These are phyloP conservation scores for Thereva nobilitata DNA, from an alignment of 2,888 invertebrate genomes.

Conservation along the genomic window DNA sequence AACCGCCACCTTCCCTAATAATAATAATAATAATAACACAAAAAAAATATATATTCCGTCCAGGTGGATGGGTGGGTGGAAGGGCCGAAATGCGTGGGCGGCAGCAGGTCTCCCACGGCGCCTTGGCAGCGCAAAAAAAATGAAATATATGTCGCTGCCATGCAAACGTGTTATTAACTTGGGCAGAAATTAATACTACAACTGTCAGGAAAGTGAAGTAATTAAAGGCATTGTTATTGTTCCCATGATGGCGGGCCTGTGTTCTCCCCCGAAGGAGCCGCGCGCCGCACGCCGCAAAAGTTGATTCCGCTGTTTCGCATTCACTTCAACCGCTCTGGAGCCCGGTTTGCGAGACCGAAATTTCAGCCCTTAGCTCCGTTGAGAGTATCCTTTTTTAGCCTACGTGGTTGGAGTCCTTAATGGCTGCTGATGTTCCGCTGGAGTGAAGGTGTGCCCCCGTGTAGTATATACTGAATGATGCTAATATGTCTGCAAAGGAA, in stretches of 20 bases:
- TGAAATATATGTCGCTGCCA: conserved; percentile 39
- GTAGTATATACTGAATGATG: too few species aligned
- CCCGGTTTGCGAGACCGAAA: conserved; percentile 6
- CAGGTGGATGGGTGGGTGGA: too few species aligned
- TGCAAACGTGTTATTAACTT: conserved; percentile 40
- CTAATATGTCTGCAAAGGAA: too few species aligned
- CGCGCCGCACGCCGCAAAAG: background rate
- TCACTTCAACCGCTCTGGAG: background rate
- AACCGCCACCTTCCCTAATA: too few species aligned
- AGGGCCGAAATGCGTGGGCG: conserved; percentile 1
- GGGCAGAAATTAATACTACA: conserved; percentile 40
- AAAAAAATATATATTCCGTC: too few species aligned
- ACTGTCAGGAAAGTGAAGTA: conserved; percentile 40
- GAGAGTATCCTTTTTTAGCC: background rate
- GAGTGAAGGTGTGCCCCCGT: conserved; percentile 14
- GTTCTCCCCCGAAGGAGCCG: conserved; percentile 6
- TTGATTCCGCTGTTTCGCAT: background rate
- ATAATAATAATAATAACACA: background rate
- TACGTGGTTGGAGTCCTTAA: conserved; percentile 29
- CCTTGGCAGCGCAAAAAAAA: conserved; percentile 6
- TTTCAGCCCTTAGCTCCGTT: background rate
- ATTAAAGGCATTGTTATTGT: conserved; percentile 39
- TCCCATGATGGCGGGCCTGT: background rate
- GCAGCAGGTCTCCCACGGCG: conserved; percentile 23
- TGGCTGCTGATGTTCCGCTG: conserved; percentile 36